A percentile compares a stretch with the other conserved stretches of the same genome.
These are phyloP conservation scores for Aquatica leii DNA, from an alignment of 2,888 invertebrate species.

Conservation along the genomic window DNA sequence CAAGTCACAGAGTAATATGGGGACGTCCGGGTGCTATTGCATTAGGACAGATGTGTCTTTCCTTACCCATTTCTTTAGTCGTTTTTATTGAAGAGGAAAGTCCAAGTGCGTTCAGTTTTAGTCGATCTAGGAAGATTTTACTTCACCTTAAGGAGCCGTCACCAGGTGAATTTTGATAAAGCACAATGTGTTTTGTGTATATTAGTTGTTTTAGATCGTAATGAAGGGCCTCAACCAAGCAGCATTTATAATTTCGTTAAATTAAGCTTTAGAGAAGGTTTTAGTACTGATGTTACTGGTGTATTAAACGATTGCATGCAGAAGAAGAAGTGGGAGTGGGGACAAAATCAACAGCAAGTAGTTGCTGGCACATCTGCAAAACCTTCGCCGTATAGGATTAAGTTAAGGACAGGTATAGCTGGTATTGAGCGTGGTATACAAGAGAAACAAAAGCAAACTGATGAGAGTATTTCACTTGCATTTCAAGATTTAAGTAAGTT, in stretches of 20 bases:
- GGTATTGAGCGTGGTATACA: constrained; percentile 95
- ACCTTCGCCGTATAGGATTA: constrained; percentile 62
- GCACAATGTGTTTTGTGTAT: too few species aligned
- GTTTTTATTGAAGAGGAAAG: constrained; percentile 83
- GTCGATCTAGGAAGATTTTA: constrained; percentile 81
- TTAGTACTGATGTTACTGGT: constrained; percentile 70
- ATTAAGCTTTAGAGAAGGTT: constrained; percentile 86
- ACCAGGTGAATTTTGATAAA: constrained; percentile 60
- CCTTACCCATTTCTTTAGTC: constrained; percentile 75
- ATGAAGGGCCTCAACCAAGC: constrained; percentile 76
- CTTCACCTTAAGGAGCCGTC: constrained; percentile 75
- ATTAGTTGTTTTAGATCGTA: constrained; percentile 41
- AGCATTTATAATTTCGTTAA: constrained; percentile 80
- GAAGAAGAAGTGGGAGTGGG: constrained; percentile 71
- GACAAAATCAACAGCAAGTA: constrained; percentile 46
- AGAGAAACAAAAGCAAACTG: constrained; percentile 89
- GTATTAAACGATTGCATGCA: constrained; percentile 71
- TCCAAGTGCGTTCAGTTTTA: constrained; percentile 80
- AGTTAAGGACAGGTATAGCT: constrained; percentile 87
- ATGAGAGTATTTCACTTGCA: constrained; percentile 89
- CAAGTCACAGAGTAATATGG: constrained; percentile 88
- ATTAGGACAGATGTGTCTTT: constrained; percentile 72
- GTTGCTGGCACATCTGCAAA: constrained; percentile 43
- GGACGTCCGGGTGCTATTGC: constrained; percentile 77
- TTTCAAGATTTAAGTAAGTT: constrained; percentile 95